Evolutionary conservation across 2,113 vertebrate genomes (phyloP).

Genomic region (Terrapene triunguis): DNA sequence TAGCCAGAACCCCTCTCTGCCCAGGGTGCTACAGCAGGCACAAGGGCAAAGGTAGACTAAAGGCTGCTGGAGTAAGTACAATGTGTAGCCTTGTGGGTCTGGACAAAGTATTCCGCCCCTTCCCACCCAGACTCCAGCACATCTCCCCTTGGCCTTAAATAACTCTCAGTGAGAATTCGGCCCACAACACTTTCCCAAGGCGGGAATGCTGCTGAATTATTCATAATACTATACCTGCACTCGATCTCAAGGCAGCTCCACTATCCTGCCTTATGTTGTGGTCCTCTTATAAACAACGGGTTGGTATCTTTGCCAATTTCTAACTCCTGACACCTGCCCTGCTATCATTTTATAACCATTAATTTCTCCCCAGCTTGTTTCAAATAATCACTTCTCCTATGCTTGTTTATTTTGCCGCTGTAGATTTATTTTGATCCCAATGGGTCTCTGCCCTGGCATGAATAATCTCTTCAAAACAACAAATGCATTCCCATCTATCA

Average conservation of each 20-base stretch:
- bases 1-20: not conserved
- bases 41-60: not conserved
- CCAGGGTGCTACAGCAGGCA: not conserved
- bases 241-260: constrained; percentile 36
- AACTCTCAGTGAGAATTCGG: not conserved
- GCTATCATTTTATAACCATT: constrained; percentile 6
- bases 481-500: constrained; percentile 61
- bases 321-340: constrained; percentile 41
- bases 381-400: constrained; percentile 39
- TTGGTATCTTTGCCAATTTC: constrained; percentile 18
- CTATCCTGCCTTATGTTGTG: constrained; percentile 14
- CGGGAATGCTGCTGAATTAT: constrained; percentile 39
- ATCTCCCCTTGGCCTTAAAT: not conserved
- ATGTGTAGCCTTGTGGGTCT: not conserved
- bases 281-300: constrained; percentile 36
- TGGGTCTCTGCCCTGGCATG: constrained; percentile 52
- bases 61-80: not conserved
- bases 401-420: constrained; percentile 60
- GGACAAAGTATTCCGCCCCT: not conserved
- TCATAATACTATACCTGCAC: constrained; percentile 56
- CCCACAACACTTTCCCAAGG: constrained; percentile 5
- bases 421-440: constrained; percentile 70
- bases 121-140: not conserved
- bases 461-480: constrained; percentile 63
- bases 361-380: constrained; percentile 60